phyloP scores from a whole-genome alignment of 2,888 invertebrate genomes.

The Temnothorax rugatulus region DNA sequence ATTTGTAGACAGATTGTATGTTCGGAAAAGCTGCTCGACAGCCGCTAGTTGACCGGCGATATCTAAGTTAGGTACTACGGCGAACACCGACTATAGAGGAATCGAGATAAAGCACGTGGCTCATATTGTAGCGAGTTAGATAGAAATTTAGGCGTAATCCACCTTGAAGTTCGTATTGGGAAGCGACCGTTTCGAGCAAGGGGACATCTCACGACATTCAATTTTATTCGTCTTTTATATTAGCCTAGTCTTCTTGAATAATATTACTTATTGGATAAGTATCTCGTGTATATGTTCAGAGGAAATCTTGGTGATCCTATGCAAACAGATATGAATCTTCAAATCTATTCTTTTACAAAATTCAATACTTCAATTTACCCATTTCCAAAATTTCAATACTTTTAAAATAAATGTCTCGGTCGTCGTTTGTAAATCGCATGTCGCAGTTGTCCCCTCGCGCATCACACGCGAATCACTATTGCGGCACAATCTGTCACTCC shows the following conservation, averaged over 20 bases:
- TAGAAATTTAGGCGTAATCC: constrained; percentile 52
- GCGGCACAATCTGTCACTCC: constrained; percentile 28
- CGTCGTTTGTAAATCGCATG: neutral
- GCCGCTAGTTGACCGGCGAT: constrained; percentile 14
- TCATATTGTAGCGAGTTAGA: constrained; percentile 42
- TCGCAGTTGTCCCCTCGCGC: constrained; percentile 24
- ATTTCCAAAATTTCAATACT: neutral
- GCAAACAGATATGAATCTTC: neutral
- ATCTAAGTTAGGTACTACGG: neutral
- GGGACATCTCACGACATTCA: constrained; percentile 2
- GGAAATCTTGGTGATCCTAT: neutral
- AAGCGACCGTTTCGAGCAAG: constrained; percentile 39
- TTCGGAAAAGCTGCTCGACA: constrained; percentile 2
- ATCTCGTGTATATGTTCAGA: neutral
- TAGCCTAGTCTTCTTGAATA: neutral
- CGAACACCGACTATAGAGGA: constrained; percentile 1
- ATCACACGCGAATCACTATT: constrained; percentile 4
- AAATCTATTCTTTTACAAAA: constrained; percentile 1
- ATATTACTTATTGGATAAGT: constrained; percentile 2
- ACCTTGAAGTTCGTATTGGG: constrained; percentile 46
- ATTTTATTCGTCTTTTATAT: neutral
- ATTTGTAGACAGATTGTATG: constrained; percentile 34
- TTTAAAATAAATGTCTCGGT: neutral
- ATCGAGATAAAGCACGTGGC: constrained; percentile 28
- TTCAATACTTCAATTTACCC: no score